Base-by-base conservation (phyloP, 2,888 invertebrate genomes). In the Catotricha subobsoleta region DNA sequence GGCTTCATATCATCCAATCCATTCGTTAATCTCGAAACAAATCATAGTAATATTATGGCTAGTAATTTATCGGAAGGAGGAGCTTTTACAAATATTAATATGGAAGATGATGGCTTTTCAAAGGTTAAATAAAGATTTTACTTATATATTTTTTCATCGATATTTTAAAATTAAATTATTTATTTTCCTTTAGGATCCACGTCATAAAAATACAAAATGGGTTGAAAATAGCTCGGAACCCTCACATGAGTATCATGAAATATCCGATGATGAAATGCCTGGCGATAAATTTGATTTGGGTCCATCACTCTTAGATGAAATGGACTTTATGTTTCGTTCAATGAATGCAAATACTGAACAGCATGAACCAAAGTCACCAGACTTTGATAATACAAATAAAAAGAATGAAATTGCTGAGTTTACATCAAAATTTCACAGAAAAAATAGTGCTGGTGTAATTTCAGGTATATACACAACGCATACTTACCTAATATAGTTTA, bases 261-360 rank as follows among this genome's bases (percentile, higher is more conserved):
- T 83, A 48, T 80, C 80, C 43, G 82, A 83, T 56, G 81, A 82
- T 52, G 82, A 82, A 54, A 59, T 63, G 8, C 53, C 57, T 41
- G 50, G 64, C 47, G 47, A 56, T 57, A 54, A 65, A 58, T 53
- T 80, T 48, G 86, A 87, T 55, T 77, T 84, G 54, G 88, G 91
- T 5, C 84, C 88, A 12, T 91, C 91, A 46, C 66, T 95, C 40
- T 67, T 94, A 56, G 92, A 90, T 53, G 84, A 86, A 60, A 82
- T 86, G 71, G 82, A 83, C 53, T 80, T 86, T 42, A 84, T 94
- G 68, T 83, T 94, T 54, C 76, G 76, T 39, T 68, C 68, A 5
- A 59, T 69, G 40, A 67, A 65, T 51, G 58, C 59, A 13, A 52
- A 54, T 2, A 52, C 53, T 8, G 42, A 30, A 41, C 16, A 40